Evolutionary conservation across 2,888 invertebrate genomes (phyloP), one percentile per base, ranked within the genome.

Genomic region (Brachylomia viminalis): DNA sequence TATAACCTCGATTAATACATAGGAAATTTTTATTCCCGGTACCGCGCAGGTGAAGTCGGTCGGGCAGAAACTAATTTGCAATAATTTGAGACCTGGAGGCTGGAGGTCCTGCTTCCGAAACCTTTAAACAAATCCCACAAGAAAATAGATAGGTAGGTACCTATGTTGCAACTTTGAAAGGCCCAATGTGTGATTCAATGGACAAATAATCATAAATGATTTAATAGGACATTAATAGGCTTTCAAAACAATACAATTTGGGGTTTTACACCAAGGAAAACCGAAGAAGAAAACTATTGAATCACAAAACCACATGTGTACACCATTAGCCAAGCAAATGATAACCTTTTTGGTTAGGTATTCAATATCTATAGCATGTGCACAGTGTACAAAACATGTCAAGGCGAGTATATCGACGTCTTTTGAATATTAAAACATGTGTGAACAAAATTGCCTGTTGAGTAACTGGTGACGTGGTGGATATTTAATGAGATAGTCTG

Each of bases 371-470:
- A 75, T 33, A 72, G 59, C 58, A 72, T 85, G 80, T 74, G 52
- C 75, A 72, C 81, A 72, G 75, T 67, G 66, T 64, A 83, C 80
- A 87, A 91, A 92, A 92, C 91, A 91, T 95, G 95, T 95, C 95
- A 95, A 95, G 95, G 95, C 90, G 86, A 92, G 86, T 75, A 66
- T 81, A 83, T 77, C 80, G 69, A 90, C 90, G 79, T 80, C 86
- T 81, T 82, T 83, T 87, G 95, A 94, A 95, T 95, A 94, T 90
- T 89, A 92, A 95, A 91, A 85, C 88, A 87, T 89, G 84, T 90
- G 89, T 90, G 87, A 77, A 89, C 90, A 87, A 91, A 90, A 92
- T 92, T 88, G 87, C 91, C 92, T 91, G 91, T 89, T 86, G 84
- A 85, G 87, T 87, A 84, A 86, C 83, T 70, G 56, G 54, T 73